These are phyloP conservation scores for Entomyzon cyanotis DNA, from an alignment of 2,113 vertebrate species.

Conservation along the genomic window DNA sequence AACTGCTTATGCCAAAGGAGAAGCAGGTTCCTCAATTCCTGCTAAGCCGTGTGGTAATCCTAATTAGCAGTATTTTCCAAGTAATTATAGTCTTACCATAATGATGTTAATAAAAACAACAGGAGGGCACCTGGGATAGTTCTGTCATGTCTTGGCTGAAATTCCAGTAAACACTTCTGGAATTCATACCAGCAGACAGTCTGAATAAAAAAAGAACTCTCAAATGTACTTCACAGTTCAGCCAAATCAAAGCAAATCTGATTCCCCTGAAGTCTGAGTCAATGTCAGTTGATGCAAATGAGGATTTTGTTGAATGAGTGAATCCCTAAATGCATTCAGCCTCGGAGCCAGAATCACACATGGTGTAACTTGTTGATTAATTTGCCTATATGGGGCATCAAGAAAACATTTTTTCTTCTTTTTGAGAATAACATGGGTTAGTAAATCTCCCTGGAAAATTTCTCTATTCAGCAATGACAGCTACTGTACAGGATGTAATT, in stretches of 20 bases:
- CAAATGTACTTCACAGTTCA: not conserved
- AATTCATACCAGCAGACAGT: not conserved
- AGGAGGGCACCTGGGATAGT: not conserved
- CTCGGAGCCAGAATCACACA: not conserved
- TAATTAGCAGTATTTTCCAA: not conserved
- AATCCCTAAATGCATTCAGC: not conserved
- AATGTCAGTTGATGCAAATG: constrained; percentile 23
- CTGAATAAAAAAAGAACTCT: not conserved
- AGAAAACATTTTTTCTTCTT: not conserved
- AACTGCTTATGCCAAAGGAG: not conserved
- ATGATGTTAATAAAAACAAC: not conserved
- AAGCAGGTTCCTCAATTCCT: not conserved
- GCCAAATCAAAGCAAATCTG: not conserved
- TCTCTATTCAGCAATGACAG: not conserved
- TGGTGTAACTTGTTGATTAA: not conserved
- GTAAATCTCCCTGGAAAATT: not conserved
- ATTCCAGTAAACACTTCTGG: not conserved
- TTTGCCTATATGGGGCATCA: not conserved
- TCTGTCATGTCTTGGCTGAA: not conserved
- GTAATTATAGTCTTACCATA: not conserved
- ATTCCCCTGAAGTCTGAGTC: not conserved
- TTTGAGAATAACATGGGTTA: not conserved
- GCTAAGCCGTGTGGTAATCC: not conserved
- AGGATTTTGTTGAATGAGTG: not conserved
- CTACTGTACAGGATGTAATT: not conserved